Base-by-base conservation (phyloP, 2,888 invertebrate genomes). In the Lumbricus terrestris region DNA sequence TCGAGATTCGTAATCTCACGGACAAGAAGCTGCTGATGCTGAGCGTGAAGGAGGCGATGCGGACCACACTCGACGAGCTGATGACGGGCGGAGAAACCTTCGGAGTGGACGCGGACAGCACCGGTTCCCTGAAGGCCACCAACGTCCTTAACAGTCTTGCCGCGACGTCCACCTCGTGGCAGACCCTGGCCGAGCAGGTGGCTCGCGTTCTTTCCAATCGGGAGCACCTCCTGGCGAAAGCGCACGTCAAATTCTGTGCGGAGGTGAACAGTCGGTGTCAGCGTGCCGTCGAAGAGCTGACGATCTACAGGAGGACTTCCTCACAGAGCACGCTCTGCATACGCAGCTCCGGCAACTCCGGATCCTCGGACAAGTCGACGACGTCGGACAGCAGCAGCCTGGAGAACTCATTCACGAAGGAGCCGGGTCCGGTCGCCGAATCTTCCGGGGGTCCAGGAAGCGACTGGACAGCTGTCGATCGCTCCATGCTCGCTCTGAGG, bases 31-130 rank as follows among this genome's bases (percentile, higher is more conserved):
- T 94, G 18, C 93, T 93, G 82, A 91, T 94, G 3, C 91, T 93
- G 3, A 93, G 93, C 54, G 93, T 94, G 18, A 92, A 93, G 82
- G 94, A 94, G 91, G 93, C 94, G 1, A 92, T 94, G n/a, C 54
- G 91, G 1, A 38, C 90, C 18, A 90, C 92, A 0, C 40, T 92
- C 8, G 88, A 89, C 40, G 92, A 92, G 29, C 90, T 93, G 8
- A 40, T 88, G 54, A 47, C 69, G 11, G 91, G 90, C 33, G 88
- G 90, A 34, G 93, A 92, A 69, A 90, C 92, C 5, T 40, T 91
- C 11, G 92, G 93, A 8, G 82, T 91, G 13, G 91, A 91, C 54
- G 42, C 89, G 20, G 91, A 92, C 82, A 82, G 82, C 13, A 90
- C 90, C 1, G 91, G 92, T 11, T 90, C 90, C 42, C 90, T 91